Conservation (phyloP, 2,797 vertebrate species). For the Hapalemur alaotrensis region DNA sequence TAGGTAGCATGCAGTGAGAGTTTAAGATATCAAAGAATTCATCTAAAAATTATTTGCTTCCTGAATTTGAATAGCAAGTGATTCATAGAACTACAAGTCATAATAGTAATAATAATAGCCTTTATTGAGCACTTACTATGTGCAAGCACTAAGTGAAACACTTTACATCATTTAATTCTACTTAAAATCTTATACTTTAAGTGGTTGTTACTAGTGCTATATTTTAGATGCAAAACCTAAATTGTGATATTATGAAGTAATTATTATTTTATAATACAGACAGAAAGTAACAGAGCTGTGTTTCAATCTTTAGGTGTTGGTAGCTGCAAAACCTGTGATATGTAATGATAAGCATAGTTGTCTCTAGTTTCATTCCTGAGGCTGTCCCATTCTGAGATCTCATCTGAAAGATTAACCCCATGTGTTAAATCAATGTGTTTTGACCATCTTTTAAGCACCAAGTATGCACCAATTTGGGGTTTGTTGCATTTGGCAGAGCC, state of each 20-base stretch:
- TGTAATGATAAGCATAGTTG: background rate
- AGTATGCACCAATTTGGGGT: background rate
- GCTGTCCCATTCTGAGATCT: background rate
- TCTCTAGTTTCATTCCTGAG: background rate
- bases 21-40: background rate
- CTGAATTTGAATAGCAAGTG: background rate
- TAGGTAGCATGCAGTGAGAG: background rate
- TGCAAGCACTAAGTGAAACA: background rate
- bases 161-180: background rate
- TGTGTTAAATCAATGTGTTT: background rate
- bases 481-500: background rate
- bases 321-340: background rate
- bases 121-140: background rate
- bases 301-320: background rate
- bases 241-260: background rate
- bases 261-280: background rate
- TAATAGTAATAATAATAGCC: background rate
- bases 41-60: background rate
- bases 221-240: background rate
- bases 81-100: background rate
- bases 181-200: background rate
- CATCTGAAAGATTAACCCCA: background rate
- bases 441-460: background rate
- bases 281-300: background rate
- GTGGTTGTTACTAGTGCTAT: background rate